phyloP scores from a whole-genome alignment of 2,113 vertebrate genomes.

The Coptodon bakossiorum region DNA sequence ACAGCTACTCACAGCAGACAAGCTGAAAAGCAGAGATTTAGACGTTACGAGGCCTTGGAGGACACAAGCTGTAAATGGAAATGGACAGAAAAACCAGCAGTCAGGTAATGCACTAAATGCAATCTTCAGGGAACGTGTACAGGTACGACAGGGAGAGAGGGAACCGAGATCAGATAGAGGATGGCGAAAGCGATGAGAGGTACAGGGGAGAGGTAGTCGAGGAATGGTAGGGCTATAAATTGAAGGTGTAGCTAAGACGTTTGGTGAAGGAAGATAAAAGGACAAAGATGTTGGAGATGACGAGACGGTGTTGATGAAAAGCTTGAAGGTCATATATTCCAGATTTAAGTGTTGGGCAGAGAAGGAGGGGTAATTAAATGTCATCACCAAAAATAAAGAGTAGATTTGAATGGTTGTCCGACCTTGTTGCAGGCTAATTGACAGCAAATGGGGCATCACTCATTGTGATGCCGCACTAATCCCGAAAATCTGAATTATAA shows the following conservation, averaged over 20 bases:
- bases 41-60: slow-evolving; percentile 17
- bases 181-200: not conserved
- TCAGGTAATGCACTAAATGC: not conserved
- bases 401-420: slow-evolving; percentile 45
- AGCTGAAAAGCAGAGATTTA: slow-evolving; percentile 26
- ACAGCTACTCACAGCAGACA: slow-evolving; percentile 17
- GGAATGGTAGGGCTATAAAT: not conserved
- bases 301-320: slow-evolving; percentile 54
- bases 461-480: slow-evolving; percentile 58
- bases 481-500: slow-evolving; percentile 45
- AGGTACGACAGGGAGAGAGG: not conserved
- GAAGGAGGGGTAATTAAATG: slow-evolving; percentile 39
- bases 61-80: slow-evolving; percentile 1
- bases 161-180: not conserved
- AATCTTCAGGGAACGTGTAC: not conserved
- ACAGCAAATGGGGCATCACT: slow-evolving; percentile 61
- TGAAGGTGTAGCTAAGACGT: not conserved
- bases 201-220: not conserved
- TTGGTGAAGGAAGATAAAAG: not conserved
- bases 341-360: slow-evolving; percentile 19
- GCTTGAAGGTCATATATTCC: slow-evolving; percentile 62
- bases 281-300: slow-evolving; percentile 16
- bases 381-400: slow-evolving; percentile 51
- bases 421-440: slow-evolving; percentile 65
- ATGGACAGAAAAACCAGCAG: not conserved